A percentile compares a stretch with the other conserved stretches of the same genome.
Evolutionary conservation across 2,888 invertebrate genomes (phyloP).

Genomic region (Melipona beecheii): DNA sequence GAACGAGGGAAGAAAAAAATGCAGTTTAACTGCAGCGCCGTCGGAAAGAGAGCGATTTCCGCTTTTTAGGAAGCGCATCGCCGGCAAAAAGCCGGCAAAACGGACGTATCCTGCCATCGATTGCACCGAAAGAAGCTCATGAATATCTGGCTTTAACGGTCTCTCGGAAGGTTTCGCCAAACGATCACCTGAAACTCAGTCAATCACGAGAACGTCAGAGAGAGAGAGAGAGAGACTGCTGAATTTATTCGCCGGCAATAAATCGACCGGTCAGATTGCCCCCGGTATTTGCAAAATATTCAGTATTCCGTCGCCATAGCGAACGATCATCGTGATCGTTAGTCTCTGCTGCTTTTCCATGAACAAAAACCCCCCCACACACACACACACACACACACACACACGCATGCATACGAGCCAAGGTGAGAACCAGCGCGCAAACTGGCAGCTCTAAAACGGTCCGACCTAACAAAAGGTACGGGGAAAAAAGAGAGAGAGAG

Average conservation of each 20-base stretch:
- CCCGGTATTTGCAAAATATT: constrained; percentile 23
- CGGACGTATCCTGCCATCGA: constrained; percentile 9
- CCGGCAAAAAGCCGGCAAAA: constrained; percentile 7
- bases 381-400: no score
- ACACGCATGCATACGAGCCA: background rate
- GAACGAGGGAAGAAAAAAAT: background rate
- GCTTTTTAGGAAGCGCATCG: constrained; percentile 14
- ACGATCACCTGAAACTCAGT: background rate
- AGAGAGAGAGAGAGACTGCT: background rate
- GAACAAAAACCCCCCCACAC: constrained; percentile 9
- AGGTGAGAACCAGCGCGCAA: constrained; percentile 56
- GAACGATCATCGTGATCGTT: constrained; percentile 18
- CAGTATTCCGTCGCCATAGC: constrained; percentile 3
- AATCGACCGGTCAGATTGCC: constrained; percentile 13
- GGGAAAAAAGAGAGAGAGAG: no score
- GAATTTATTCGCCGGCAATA: constrained; percentile 26
- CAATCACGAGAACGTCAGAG: constrained; percentile 7
- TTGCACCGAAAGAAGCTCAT: constrained; percentile 24
- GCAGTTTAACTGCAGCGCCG: background rate
- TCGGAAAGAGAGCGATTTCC: constrained; percentile 13
- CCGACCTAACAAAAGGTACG: constrained; percentile 1
- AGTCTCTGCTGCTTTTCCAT: constrained; percentile 45
- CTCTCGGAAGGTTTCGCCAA: constrained; percentile 13
- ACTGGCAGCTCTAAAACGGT: constrained; percentile 32
- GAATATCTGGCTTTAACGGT: constrained; percentile 18